These are phyloP conservation scores for Lepidurus packardi DNA, from an alignment of 1,140 invertebrate genomes.

Conservation along the genomic window DNA sequence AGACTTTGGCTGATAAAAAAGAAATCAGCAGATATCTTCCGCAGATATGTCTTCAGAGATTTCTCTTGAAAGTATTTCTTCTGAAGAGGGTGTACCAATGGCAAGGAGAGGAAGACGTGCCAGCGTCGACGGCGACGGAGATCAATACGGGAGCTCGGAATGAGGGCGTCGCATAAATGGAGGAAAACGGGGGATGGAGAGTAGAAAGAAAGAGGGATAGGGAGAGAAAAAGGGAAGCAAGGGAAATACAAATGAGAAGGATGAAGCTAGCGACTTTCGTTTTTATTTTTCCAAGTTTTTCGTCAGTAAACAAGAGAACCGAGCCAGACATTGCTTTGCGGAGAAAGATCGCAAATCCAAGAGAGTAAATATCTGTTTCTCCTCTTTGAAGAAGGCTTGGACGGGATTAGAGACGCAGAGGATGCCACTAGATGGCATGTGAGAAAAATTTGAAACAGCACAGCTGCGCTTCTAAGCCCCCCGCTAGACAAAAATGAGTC, in stretches of 20 bases:
- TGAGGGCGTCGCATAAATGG: conserved; percentile 25
- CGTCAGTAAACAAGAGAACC: background rate
- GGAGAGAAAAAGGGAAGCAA: background rate
- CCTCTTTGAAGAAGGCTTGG: background rate
- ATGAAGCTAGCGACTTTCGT: background rate
- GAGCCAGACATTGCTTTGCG: conserved; percentile 9
- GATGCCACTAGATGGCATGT: background rate
- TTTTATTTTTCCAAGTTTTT: background rate
- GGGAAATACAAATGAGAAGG: conserved; percentile 11
- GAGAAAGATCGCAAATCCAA: background rate
- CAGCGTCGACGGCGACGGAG: background rate
- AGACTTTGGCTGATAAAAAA: too few relatives aligned
- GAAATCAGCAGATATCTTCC: too few relatives aligned
- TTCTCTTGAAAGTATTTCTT: conserved; percentile 23
- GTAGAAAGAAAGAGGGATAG: background rate
- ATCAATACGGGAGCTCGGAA: conserved; percentile 23
- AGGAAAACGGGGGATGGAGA: conserved; percentile 26
- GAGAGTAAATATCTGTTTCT: conserved; percentile 11
- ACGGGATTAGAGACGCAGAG: background rate
- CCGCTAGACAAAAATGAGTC: background rate
- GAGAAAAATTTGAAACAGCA: background rate
- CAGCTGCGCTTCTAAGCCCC: background rate
- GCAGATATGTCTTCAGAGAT: background rate
- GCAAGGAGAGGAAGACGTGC: background rate
- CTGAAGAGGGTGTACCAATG: background rate